Base-by-base conservation (phyloP, 2,797 vertebrate species). In the Xiphophorus birchmanni region DNA sequence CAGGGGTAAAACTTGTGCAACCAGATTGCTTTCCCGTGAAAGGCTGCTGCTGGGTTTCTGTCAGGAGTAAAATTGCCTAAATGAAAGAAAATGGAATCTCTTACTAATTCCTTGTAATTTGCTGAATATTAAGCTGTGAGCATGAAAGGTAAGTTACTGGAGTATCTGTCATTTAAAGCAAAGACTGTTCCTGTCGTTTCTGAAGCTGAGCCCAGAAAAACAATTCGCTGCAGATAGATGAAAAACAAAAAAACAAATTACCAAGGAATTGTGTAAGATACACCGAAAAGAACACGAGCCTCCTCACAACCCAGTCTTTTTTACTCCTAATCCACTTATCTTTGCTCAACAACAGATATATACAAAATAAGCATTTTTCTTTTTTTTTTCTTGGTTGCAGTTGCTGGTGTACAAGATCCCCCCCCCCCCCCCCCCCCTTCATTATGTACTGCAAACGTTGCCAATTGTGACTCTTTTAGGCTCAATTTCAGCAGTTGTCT, bases 141-240 rank as follows among this genome's bases (percentile, higher is more conserved):
- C 69, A 35, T 35, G 54, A 21, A 73, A 91, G 82, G 82, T 81
- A 78, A 91, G 87, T 87, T 88, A 84, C 88, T 85, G 78, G 78
- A 77, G 58, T 83, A 85, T 84, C 81, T 83, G 74, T 88, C 80
- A 89, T 84, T 83, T 75, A 81, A 79, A 89, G 88, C 86, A 72
- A 77, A 80, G 69, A 88, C 60, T 76, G 80, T 85, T 80, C 73
- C 73, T 47, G 54, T 87, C 35, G 82, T 82, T 83, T 90, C 74
- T 82, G 52, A 83, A 84, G 71, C 80, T 18, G 65, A 84, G 88
- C 82, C 89, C 86, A 60, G 78, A 82, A 63, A 81, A 69, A 84
- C 72, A 80, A 80, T 86, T 80, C 50, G 60, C 77, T 72, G 77
- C 80, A 80, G 86, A 80, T 74, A 75, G 76, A 87, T 88, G 77